These are phyloP conservation scores for Premnoplex brunnescens DNA, from an alignment of 2,797 vertebrate genomes.

Conservation along the genomic window DNA sequence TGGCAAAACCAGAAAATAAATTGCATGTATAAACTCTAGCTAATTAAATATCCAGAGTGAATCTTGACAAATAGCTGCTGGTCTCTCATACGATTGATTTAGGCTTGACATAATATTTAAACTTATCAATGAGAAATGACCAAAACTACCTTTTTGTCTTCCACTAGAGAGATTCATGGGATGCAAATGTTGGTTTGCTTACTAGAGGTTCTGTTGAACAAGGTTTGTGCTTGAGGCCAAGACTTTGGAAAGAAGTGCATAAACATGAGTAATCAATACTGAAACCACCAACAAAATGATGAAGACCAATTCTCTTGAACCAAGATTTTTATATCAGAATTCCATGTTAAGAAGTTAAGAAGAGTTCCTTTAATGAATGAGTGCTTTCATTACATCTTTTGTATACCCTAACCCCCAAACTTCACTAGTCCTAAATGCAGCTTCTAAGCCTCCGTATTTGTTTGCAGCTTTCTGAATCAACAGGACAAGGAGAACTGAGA, in stretches of 20 bases:
- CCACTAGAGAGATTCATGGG: background rate
- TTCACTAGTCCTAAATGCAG: constrained; percentile 41
- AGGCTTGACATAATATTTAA: constrained; percentile 38
- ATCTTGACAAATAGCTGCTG: constrained; percentile 15
- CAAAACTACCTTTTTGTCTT: background rate
- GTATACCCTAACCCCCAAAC: constrained; percentile 8
- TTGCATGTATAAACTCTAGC: background rate
- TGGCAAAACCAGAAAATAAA: constrained; percentile 42
- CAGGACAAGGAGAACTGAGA: constrained; percentile 46
- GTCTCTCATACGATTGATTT: constrained; percentile 11
- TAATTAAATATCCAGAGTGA: constrained; percentile 47
- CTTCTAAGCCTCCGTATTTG: constrained; percentile 20
- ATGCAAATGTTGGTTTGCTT: constrained; percentile 36
- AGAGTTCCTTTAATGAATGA: background rate
- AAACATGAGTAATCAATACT: constrained; percentile 39
- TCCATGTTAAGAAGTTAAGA: constrained; percentile 12
- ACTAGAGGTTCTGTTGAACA: background rate
- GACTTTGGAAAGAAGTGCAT: constrained; percentile 16
- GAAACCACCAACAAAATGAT: constrained; percentile 18
- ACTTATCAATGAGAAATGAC: constrained; percentile 37
- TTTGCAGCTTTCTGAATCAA: constrained; percentile 68
- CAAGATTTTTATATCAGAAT: background rate
- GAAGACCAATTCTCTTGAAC: background rate
- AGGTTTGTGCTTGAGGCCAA: background rate
- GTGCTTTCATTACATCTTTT: background rate